These are phyloP conservation scores for Drosophila nebulosa DNA, from an alignment of 1,140 invertebrate species.

Conservation along the genomic window DNA sequence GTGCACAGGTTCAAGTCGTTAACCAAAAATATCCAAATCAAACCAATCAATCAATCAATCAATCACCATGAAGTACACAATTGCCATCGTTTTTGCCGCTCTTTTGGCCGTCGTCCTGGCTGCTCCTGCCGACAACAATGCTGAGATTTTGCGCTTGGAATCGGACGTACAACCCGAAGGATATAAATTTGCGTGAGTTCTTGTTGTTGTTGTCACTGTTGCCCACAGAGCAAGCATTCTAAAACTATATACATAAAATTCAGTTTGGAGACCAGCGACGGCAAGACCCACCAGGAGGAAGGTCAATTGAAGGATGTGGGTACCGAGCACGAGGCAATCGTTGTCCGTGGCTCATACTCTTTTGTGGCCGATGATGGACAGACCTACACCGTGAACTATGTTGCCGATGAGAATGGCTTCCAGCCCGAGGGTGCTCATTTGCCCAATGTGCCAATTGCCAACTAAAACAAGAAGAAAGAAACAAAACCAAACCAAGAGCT, in stretches of 20 bases:
- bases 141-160: slow-evolving; percentile 78
- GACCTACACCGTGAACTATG: slow-evolving; percentile 85
- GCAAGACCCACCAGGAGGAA: slow-evolving; percentile 59
- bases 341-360: slow-evolving; percentile 84
- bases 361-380: slow-evolving; percentile 85
- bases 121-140: slow-evolving; percentile 54
- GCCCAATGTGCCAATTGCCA: slow-evolving; percentile 80
- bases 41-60: too few species aligned
- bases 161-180: slow-evolving; percentile 82
- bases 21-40: slow-evolving; percentile 14
- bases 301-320: slow-evolving; percentile 65
- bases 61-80: slow-evolving; percentile 59
- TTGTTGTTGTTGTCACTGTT: slow-evolving; percentile 20
- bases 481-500: slow-evolving; percentile 54
- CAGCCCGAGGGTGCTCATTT: slow-evolving; percentile 87
- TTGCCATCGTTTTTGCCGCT: slow-evolving; percentile 55
- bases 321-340: slow-evolving; percentile 79
- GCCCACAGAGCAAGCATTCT: background rate
- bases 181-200: slow-evolving; percentile 82
- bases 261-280: slow-evolving; percentile 75
- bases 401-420: slow-evolving; percentile 90
- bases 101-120: slow-evolving; percentile 67
- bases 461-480: slow-evolving; percentile 33
- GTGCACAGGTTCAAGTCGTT: slow-evolving; percentile 44
- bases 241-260: too few species aligned